Evolutionary conservation across 2,113 vertebrate species (phyloP).

Genomic region (Thamnaconus septentrionalis): DNA sequence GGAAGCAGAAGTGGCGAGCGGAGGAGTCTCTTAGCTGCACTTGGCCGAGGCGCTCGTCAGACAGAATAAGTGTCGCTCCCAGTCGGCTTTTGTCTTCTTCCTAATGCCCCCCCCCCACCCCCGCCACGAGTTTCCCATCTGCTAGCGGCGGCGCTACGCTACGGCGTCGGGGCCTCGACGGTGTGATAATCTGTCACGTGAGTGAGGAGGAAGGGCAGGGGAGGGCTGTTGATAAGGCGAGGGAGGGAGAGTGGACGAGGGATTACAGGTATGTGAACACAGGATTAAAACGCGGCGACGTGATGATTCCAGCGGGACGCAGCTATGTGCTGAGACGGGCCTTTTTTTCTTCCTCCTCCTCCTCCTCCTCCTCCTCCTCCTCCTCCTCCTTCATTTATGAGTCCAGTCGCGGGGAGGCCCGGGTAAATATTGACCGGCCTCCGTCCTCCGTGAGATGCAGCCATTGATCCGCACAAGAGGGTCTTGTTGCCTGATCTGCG

Average conservation of each 20-base stretch:
- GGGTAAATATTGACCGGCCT: constrained; percentile 75
- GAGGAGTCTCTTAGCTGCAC: constrained; percentile 47
- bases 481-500: constrained; percentile 73
- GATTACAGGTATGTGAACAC: constrained; percentile 65
- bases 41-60: constrained; percentile 52
- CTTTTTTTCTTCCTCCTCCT: constrained; percentile 26
- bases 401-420: constrained; percentile 67
- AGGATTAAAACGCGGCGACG: constrained; percentile 65
- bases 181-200: constrained; percentile 55
- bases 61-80: constrained; percentile 48
- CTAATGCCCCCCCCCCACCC: constrained; percentile 4
- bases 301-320: constrained; percentile 70
- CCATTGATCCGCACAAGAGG: constrained; percentile 64
- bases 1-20: background rate
- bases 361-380: no score
- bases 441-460: constrained; percentile 59
- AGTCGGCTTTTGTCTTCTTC: constrained; percentile 38
- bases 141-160: constrained; percentile 11
- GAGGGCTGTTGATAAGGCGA: constrained; percentile 25
- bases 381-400: constrained; percentile 57
- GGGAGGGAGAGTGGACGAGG: constrained; percentile 58
- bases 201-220: constrained; percentile 23
- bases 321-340: constrained; percentile 75
- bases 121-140: constrained; percentile 15
- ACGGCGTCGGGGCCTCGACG: constrained; percentile 36